Conservation (phyloP, 2,113 vertebrate species). For the Patagioenas fasciata region DNA sequence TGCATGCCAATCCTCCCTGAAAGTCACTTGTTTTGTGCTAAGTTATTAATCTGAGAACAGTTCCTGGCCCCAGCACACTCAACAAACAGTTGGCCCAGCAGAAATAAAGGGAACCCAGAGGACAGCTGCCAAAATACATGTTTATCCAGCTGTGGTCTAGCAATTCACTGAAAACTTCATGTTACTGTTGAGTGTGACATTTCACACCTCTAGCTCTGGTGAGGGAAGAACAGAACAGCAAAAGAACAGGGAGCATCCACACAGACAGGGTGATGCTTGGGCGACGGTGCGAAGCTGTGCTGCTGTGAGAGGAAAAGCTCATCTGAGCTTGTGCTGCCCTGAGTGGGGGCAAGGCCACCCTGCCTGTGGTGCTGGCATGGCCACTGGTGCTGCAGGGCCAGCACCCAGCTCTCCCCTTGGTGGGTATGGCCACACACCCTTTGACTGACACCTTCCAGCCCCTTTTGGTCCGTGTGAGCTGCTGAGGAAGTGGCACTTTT, state of each 20-base stretch:
- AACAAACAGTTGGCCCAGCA: background rate
- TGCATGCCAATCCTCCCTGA: background rate
- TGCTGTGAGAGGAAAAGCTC: background rate
- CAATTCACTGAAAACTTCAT: background rate
- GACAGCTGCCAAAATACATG: background rate
- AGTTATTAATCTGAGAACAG: background rate
- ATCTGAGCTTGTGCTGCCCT: background rate
- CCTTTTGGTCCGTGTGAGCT: background rate
- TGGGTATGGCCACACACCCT: fast-evolving
- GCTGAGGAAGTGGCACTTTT: background rate
- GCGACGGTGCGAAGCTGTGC: fast-evolving
- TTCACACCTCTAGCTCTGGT: background rate
- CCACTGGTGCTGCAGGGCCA: background rate
- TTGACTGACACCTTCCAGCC: background rate
- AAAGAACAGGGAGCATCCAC: background rate
- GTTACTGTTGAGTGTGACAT: background rate
- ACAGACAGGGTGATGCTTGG: background rate
- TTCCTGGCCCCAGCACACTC: background rate
- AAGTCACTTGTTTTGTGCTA: background rate
- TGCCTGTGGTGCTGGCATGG: background rate
- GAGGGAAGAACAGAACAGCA: too few species aligned
- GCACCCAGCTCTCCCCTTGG: background rate
- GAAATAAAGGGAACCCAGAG: background rate
- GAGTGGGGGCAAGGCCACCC: background rate
- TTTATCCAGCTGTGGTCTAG: background rate